A percentile compares a stretch with the other conserved stretches of the same genome.
phyloP scores from a whole-genome alignment of 1,140 invertebrate genomes.

The Heliothis subflexa region DNA sequence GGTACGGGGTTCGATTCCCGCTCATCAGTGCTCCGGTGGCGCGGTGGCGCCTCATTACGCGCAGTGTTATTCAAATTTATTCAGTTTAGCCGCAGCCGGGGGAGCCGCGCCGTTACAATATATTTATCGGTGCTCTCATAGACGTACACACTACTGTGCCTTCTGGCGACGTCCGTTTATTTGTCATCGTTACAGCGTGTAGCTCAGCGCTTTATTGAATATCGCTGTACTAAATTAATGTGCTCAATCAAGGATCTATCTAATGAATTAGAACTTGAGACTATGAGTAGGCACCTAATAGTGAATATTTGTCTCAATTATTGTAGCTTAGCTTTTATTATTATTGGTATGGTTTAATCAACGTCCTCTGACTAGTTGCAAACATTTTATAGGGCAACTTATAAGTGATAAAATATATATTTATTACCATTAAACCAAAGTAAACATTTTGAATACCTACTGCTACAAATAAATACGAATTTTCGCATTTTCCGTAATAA shows the following conservation, averaged over 20 bases:
- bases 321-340: neutral
- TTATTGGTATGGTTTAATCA: neutral
- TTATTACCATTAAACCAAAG: too few relatives aligned
- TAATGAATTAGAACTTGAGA: conserved; percentile 21
- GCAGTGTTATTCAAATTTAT: conserved; percentile 71
- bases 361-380: too few relatives aligned
- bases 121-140: conserved; percentile 31
- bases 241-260: conserved; percentile 21
- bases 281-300: neutral
- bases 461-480: too few relatives aligned
- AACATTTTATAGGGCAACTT: too few relatives aligned
- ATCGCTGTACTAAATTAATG: conserved; percentile 18
- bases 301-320: conserved; percentile 13
- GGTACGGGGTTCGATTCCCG: conserved; percentile 51
- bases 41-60: conserved; percentile 61
- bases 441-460: too few relatives aligned
- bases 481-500: too few relatives aligned
- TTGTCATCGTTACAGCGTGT: conserved; percentile 32
- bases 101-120: conserved; percentile 37
- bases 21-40: conserved; percentile 53
- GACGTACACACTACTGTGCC: neutral
- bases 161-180: conserved; percentile 39
- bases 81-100: conserved; percentile 56
- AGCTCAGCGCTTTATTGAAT: conserved; percentile 27
- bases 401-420: too few relatives aligned